phyloP scores from a whole-genome alignment of 2,797 vertebrate genomes.

The Tenualosa ilisha region DNA sequence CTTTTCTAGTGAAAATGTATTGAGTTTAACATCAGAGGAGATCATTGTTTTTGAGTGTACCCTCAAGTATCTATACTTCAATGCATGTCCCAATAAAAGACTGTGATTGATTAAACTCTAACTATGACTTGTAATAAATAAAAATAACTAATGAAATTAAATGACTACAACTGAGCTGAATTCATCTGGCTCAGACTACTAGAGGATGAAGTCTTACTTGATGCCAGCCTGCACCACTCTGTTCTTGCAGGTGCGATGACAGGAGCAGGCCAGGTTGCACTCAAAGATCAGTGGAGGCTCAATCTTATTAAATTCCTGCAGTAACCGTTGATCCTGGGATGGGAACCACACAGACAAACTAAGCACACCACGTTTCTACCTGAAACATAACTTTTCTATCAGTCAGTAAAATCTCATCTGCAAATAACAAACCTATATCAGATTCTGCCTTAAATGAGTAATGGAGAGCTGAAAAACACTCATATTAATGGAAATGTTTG shows the following conservation, averaged over 20 bases:
- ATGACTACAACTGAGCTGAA: too few relatives aligned
- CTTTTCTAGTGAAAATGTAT: too few relatives aligned
- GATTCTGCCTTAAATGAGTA: too few relatives aligned
- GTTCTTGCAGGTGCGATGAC: conserved; percentile 90
- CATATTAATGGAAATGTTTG: too few relatives aligned
- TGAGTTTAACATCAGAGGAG: too few relatives aligned
- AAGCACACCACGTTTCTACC: background rate
- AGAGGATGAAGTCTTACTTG: conserved; percentile 71
- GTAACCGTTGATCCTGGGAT: conserved; percentile 83
- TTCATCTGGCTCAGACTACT: background rate
- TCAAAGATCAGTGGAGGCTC: conserved; percentile 93
- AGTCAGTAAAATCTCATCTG: too few relatives aligned
- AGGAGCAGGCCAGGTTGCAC: conserved; percentile 91
- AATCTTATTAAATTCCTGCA: conserved; percentile 94
- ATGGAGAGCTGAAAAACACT: too few relatives aligned
- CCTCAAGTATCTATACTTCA: background rate
- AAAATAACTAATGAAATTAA: too few relatives aligned
- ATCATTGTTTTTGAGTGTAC: too few relatives aligned
- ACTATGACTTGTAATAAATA: too few relatives aligned
- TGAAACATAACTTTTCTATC: background rate
- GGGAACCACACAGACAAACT: background rate
- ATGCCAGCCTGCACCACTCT: conserved; percentile 90
- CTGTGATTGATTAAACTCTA: too few relatives aligned
- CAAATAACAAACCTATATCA: too few relatives aligned
- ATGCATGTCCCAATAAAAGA: background rate